These are phyloP conservation scores for Hanleya hanleyi DNA, from an alignment of 2,888 invertebrate species.

Conservation along the genomic window DNA sequence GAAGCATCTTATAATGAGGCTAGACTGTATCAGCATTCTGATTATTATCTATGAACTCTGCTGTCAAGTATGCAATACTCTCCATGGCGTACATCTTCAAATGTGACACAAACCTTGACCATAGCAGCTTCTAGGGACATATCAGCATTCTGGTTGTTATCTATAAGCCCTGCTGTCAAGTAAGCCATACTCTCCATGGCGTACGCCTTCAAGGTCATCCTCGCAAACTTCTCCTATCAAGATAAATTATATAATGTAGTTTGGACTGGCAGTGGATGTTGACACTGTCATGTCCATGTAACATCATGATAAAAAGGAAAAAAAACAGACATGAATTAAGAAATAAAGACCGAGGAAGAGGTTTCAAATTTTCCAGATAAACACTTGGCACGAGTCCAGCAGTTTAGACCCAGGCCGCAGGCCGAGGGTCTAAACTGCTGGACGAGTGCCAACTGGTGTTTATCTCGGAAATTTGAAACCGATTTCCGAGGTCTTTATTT, in stretches of 20 bases:
- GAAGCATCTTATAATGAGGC: too few relatives aligned
- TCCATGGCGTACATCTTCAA: conserved; percentile 86
- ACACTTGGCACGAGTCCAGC: too few relatives aligned
- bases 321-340: too few relatives aligned
- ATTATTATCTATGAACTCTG: conserved; percentile 85
- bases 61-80: conserved; percentile 88
- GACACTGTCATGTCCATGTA: too few relatives aligned
- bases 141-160: conserved; percentile 85
- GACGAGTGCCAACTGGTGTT: too few relatives aligned
- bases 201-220: conserved; percentile 78
- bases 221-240: conserved; percentile 75
- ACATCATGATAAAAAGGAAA: too few relatives aligned
- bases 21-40: conserved; percentile 86
- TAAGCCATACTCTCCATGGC: conserved; percentile 91
- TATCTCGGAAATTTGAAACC: too few relatives aligned
- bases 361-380: too few relatives aligned
- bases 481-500: too few relatives aligned
- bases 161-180: conserved; percentile 85
- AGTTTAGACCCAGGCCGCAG: too few relatives aligned
- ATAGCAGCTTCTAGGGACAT: conserved; percentile 85
- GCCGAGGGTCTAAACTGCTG: too few relatives aligned
- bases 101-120: conserved; percentile 81
- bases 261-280: background rate
- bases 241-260: background rate
- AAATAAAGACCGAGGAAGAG: too few relatives aligned